A percentile compares a stretch with the other conserved stretches of the same genome.
phyloP scores from a whole-genome alignment of 2,797 vertebrate species.

The Myotis myotis region DNA sequence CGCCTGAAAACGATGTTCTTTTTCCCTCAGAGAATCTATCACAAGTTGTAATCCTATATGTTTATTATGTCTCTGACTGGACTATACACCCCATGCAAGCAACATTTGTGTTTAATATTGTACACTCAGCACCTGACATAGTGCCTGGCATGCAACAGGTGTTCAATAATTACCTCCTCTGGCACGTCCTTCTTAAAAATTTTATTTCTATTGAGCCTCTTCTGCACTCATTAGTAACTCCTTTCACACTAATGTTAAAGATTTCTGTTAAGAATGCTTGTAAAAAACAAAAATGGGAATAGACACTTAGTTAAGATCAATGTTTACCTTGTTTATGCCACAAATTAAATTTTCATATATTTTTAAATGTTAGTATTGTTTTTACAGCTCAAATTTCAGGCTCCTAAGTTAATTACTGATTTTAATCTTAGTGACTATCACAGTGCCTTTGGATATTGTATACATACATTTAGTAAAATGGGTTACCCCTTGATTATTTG shows the following conservation, averaged over 20 bases:
- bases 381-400: not conserved
- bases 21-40: not conserved
- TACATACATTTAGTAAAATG: not conserved
- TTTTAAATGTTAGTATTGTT: not conserved
- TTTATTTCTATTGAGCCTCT: not conserved
- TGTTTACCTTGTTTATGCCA: not conserved
- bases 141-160: not conserved
- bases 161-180: not conserved
- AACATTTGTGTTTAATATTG: not conserved
- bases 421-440: conserved; percentile 1
- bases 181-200: not conserved
- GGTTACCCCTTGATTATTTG: not conserved
- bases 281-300: not conserved
- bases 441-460: not conserved
- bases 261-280: not conserved
- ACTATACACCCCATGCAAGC: not conserved
- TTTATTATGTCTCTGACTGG: not conserved
- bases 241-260: not conserved
- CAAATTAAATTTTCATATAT: not conserved
- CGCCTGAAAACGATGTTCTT: not conserved
- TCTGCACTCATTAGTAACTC: not conserved
- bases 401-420: not conserved
- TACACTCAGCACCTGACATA: not conserved
- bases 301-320: not conserved
- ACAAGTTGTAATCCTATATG: not conserved